These are phyloP conservation scores for Glyphotaelius pellucidus DNA, from an alignment of 2,888 invertebrate species.

Conservation along the genomic window DNA sequence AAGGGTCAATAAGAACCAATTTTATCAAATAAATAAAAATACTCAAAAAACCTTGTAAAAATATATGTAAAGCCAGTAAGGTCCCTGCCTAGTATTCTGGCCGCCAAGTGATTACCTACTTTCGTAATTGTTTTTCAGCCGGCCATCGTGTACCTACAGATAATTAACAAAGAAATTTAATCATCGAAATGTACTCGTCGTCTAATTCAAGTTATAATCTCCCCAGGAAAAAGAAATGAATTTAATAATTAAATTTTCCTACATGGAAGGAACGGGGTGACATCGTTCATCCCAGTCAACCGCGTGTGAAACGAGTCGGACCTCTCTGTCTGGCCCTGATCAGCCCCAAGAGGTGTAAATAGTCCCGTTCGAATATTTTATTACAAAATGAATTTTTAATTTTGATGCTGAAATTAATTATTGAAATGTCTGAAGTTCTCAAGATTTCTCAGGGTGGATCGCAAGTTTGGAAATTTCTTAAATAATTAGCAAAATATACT, in stretches of 20 bases:
- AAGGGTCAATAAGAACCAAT: too few relatives aligned
- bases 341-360: slow-evolving; percentile 23
- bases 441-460: slow-evolving; percentile 52
- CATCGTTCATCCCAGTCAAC: slow-evolving; percentile 54
- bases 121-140: neutral
- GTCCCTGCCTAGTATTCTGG: neutral
- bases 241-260: slow-evolving; percentile 66
- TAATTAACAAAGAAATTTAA: slow-evolving; percentile 58
- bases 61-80: neutral
- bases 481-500: neutral
- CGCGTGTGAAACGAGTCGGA: neutral
- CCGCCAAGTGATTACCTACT: neutral
- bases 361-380: slow-evolving; percentile 44
- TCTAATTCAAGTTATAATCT: slow-evolving; percentile 59
- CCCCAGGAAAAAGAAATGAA: slow-evolving; percentile 63
- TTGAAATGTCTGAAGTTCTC: slow-evolving; percentile 61
- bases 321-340: slow-evolving; percentile 44
- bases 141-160: neutral
- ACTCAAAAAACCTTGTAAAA: neutral
- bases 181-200: slow-evolving; percentile 51
- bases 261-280: slow-evolving; percentile 61
- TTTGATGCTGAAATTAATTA: slow-evolving; percentile 65
- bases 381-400: slow-evolving; percentile 64
- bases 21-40: too few relatives aligned
- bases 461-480: slow-evolving; percentile 35